phyloP scores from a whole-genome alignment of 1,140 invertebrate genomes.

The Drosophila sucinea region DNA sequence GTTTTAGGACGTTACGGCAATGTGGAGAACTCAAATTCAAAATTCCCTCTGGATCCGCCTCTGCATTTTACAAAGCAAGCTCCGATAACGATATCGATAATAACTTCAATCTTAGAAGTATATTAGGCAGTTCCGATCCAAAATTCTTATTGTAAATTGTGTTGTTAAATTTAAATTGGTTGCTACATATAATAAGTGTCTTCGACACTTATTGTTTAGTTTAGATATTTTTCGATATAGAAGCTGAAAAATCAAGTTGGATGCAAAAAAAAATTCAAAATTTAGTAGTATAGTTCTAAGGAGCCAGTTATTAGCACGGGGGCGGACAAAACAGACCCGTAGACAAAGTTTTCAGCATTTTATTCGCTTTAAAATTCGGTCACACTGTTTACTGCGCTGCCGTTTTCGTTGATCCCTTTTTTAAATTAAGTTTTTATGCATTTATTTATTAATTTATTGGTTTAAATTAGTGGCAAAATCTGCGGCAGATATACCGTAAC shows the following conservation, averaged over 20 bases:
- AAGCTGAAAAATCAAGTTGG: no score
- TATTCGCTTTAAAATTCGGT: conserved; percentile 30
- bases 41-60: no score
- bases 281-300: neutral
- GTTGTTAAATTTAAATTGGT: no score
- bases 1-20: conserved; percentile 19
- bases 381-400: conserved; percentile 45
- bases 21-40: no score
- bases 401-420: conserved; percentile 78
- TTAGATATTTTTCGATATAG: no score
- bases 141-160: no score
- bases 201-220: no score
- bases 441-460: conserved; percentile 79
- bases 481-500: conserved; percentile 29
- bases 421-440: conserved; percentile 66
- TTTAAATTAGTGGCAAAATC: conserved; percentile 62
- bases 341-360: conserved; percentile 20
- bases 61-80: neutral
- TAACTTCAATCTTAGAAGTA: neutral
- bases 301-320: neutral
- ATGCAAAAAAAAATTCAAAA: no score
- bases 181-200: no score
- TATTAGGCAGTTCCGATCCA: no score
- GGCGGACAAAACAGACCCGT: conserved; percentile 3
- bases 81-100: conserved; percentile 1